Conservation (phyloP, 2,113 vertebrate genomes). For the Sceloporus undulatus region DNA sequence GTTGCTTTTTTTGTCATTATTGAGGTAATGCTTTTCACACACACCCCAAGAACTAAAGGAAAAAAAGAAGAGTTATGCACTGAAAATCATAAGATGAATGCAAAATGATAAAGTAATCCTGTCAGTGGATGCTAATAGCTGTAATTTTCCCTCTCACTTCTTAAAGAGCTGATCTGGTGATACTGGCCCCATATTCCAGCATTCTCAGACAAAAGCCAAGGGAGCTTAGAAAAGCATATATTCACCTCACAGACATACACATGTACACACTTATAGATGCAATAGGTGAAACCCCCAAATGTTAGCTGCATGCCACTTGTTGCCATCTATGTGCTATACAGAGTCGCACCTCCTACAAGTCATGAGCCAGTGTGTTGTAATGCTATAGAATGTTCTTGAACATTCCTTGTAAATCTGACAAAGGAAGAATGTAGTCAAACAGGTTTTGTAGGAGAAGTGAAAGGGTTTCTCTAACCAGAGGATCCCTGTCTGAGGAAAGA, state of each 20-base stretch:
- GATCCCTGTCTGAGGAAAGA: not conserved
- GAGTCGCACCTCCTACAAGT: not conserved
- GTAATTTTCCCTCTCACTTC: constrained; percentile 41
- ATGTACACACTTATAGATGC: not conserved
- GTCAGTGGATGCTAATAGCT: constrained; percentile 31
- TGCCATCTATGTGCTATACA: not conserved
- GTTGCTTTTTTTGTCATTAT: constrained; percentile 26
- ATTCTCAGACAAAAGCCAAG: not conserved
- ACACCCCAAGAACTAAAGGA: constrained; percentile 16
- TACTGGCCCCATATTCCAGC: constrained; percentile 4
- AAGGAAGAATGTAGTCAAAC: not conserved
- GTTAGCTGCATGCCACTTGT: not conserved
- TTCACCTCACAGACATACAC: not conserved
- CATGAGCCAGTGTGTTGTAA: not conserved
- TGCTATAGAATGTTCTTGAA: not conserved
- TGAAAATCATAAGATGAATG: constrained; percentile 37
- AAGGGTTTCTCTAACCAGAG: not conserved
- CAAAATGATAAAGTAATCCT: constrained; percentile 48
- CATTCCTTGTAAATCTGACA: not conserved
- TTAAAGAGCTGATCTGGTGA: constrained; percentile 18
- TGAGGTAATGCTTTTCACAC: constrained; percentile 41
- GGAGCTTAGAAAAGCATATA: not conserved
- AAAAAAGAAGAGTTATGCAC: constrained; percentile 19
- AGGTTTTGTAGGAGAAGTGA: not conserved
- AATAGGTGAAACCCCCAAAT: not conserved